These are phyloP conservation scores for Chromoteleia sp. DNA, from an alignment of 2,888 invertebrate genomes.

Conservation along the genomic window DNA sequence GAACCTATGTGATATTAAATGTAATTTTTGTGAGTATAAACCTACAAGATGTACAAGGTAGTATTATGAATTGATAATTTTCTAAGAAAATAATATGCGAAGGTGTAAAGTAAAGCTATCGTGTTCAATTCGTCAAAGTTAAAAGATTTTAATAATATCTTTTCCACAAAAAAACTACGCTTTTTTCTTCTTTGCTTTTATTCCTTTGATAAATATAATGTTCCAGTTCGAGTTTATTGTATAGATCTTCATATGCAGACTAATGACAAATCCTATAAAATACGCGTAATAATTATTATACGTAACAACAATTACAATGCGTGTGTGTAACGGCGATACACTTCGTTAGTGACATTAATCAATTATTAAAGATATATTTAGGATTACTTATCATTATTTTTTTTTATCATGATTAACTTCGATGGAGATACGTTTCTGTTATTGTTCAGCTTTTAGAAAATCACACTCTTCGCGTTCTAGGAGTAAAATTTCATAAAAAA, in stretches of 20 bases:
- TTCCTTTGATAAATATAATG: slow-evolving; percentile 49
- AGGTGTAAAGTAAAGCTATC: background rate
- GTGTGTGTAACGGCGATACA: slow-evolving; percentile 27
- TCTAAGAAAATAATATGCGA: slow-evolving; percentile 9
- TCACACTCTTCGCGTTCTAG: slow-evolving; percentile 10
- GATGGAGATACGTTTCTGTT: slow-evolving; percentile 17
- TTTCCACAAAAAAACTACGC: slow-evolving; percentile 22
- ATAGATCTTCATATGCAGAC: slow-evolving; percentile 44
- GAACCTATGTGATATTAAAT: slow-evolving; percentile 36
- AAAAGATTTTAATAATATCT: slow-evolving; percentile 34
- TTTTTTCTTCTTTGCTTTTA: slow-evolving; percentile 17
- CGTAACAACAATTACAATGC: slow-evolving; percentile 42
- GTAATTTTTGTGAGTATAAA: slow-evolving; percentile 2
- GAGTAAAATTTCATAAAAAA: slow-evolving; percentile 26
- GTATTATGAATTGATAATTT: slow-evolving; percentile 13
- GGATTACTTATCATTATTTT: slow-evolving; percentile 32
- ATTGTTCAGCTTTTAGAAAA: slow-evolving; percentile 2
- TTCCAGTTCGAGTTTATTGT: slow-evolving; percentile 33
- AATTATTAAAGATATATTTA: slow-evolving; percentile 35
- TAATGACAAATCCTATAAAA: slow-evolving; percentile 52
- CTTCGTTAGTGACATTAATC: slow-evolving; percentile 30
- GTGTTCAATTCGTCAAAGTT: slow-evolving; percentile 1
- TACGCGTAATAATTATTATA: slow-evolving; percentile 39
- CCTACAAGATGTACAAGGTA: background rate
- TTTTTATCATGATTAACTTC: slow-evolving; percentile 28